Evolutionary conservation across 1,140 invertebrate species (phyloP).

Genomic region (Dendroctonus valens): DNA sequence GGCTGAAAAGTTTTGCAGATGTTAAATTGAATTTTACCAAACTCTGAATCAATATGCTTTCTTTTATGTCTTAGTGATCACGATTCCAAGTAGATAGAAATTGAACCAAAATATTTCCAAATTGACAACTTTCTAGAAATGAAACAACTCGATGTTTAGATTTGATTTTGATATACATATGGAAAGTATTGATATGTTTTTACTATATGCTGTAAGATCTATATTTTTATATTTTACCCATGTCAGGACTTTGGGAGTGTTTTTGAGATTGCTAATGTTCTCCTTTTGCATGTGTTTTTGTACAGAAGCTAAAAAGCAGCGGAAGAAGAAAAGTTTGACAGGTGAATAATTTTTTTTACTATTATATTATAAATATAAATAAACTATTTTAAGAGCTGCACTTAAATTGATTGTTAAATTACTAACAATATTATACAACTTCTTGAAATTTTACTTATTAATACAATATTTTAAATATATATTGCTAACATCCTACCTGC

Average conservation of each 20-base stretch:
- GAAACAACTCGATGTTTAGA: no score
- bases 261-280: constrained; percentile 60
- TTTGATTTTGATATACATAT: no score
- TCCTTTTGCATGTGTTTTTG: constrained; percentile 64
- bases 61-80: no score
- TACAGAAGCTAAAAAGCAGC: constrained; percentile 89
- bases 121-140: no score
- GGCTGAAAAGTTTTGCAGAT: no score
- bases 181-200: no score
- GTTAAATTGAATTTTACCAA: no score
- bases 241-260: constrained; percentile 50
- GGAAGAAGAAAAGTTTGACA: constrained; percentile 84
- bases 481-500: no score
- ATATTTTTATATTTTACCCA: constrained; percentile 45
- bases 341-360: constrained; percentile 62
- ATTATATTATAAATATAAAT: constrained; percentile 31
- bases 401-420: constrained; percentile 6
- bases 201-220: constrained; percentile 31
- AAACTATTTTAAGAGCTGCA: constrained; percentile 17
- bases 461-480: no score
- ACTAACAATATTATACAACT: constrained; percentile 5
- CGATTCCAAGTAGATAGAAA: no score
- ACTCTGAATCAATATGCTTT: no score
- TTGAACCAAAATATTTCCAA: no score
- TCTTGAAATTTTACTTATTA: not conserved